Base-by-base conservation (phyloP, 2,797 vertebrate genomes). In the Thripadectes ignobilis region DNA sequence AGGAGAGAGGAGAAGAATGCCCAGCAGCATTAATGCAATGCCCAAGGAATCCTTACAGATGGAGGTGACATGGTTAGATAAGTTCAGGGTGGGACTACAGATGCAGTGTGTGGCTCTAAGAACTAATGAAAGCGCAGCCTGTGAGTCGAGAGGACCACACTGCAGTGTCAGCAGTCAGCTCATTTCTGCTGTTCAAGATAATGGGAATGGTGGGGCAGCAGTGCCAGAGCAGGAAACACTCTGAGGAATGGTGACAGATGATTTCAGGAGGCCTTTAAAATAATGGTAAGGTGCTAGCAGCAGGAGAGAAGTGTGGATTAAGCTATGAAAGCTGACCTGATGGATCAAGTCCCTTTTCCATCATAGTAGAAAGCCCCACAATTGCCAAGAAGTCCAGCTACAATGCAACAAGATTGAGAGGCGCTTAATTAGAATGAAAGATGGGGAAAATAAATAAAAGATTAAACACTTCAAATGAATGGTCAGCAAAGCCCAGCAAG, bases 11-110 rank as follows among this genome's bases (percentile, higher is more conserved):
- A 85, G 76, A 15, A 92, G 34, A 34, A 38, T 36, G 57, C n/a
- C n/a, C 67, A 78, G 74, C 21, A 59, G 52, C 2, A 0, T 23
- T 36, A 36, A 29, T 9, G 2, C 11, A 39, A 48, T 0, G 0
- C 6, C 20, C 71, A 74, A 57, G 39, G 73, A 54, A 36, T 43
- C 38, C 43, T 89, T 75, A 12, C 2, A 34, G 86, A 13, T 26
- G 67, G 71, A 77, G 74, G 36, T 29, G 83, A 57, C 32, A 17
- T 0, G 9, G 15, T 36, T 57, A 73, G 85, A 36, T 59, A 82
- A 80, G 15, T 67, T 49, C 23, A 10, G 65, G n/a, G 49, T 34
- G 63, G 59, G 34, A 45, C 51, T n/a, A 48, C 74, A 69, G 67
- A 27, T 45, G 6, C 18, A 57, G 43, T 22, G 22, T 2, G 1